A percentile compares a stretch with the other conserved stretches of the same genome.
Conservation (phyloP, 2,113 vertebrate species). For the Orcinus orca region DNA sequence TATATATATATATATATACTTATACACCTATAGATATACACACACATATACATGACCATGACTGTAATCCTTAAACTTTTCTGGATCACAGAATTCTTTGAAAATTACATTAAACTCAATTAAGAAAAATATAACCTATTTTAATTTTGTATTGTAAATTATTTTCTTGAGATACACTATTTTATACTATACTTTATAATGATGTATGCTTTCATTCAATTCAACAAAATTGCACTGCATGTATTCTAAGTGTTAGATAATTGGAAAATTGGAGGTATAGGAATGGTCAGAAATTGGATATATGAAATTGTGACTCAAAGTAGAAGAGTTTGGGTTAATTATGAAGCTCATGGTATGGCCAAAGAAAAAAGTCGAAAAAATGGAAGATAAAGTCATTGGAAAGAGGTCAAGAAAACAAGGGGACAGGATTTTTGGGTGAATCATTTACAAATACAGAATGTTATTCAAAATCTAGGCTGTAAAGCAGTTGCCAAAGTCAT, state of each 20-base stretch:
- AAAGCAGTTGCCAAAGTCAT: not conserved
- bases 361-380: not conserved
- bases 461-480: not conserved
- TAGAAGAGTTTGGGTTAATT: not conserved
- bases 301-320: not conserved
- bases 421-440: not conserved
- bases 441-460: not conserved
- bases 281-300: not conserved
- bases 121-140: not conserved
- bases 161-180: not conserved
- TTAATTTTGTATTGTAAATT: not conserved
- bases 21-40: not conserved
- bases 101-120: not conserved
- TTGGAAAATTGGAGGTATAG: not conserved
- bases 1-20: not conserved
- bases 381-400: not conserved
- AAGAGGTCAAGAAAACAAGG: not conserved
- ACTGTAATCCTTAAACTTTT: not conserved
- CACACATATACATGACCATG: not conserved
- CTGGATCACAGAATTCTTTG: not conserved
- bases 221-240: not conserved
- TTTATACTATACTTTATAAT: not conserved
- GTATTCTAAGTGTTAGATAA: not conserved
- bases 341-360: not conserved
- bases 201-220: not conserved